Percentiles rank a stretch among this genome's conserved stretches.
Conservation (phyloP, 1,140 invertebrate species). For the Matsumurasca onukii region DNA sequence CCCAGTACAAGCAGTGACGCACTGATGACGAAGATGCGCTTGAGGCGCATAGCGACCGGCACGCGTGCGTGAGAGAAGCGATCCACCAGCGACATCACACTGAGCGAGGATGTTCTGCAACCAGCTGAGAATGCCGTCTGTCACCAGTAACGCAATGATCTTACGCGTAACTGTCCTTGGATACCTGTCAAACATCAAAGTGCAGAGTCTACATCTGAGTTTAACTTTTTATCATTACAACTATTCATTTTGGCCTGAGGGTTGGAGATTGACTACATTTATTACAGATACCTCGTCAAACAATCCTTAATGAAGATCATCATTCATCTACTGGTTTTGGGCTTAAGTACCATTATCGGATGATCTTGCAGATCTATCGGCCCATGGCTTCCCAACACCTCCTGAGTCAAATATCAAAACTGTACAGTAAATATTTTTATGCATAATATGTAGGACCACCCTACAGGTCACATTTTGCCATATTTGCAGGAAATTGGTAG, state of each 20-base stretch:
- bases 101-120: conserved; percentile 95
- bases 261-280: too few relatives aligned
- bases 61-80: conserved; percentile 84
- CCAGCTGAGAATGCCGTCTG: conserved; percentile 90
- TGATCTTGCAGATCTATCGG: conserved; percentile 91
- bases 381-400: conserved; percentile 86
- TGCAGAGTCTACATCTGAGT: conserved; percentile 45
- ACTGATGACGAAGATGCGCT: conserved; percentile 90
- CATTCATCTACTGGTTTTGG: too few relatives aligned
- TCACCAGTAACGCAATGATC: conserved; percentile 64
- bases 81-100: conserved; percentile 83
- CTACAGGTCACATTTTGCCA: too few relatives aligned
- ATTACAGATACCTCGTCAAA: too few relatives aligned
- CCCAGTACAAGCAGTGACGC: conserved; percentile 85
- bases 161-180: conserved; percentile 48
- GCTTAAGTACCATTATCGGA: too few relatives aligned
- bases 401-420: too few relatives aligned
- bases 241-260: too few relatives aligned
- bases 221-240: too few relatives aligned
- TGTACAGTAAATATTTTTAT: too few relatives aligned
- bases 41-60: conserved; percentile 88
- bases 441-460: too few relatives aligned
- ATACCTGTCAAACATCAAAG: conserved; percentile 31
- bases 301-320: too few relatives aligned
- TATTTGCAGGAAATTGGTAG: too few relatives aligned